A percentile compares a stretch with the other conserved stretches of the same genome.
Evolutionary conservation across 1,140 invertebrate species (phyloP).

Genomic region (Zelostemma sp.): DNA sequence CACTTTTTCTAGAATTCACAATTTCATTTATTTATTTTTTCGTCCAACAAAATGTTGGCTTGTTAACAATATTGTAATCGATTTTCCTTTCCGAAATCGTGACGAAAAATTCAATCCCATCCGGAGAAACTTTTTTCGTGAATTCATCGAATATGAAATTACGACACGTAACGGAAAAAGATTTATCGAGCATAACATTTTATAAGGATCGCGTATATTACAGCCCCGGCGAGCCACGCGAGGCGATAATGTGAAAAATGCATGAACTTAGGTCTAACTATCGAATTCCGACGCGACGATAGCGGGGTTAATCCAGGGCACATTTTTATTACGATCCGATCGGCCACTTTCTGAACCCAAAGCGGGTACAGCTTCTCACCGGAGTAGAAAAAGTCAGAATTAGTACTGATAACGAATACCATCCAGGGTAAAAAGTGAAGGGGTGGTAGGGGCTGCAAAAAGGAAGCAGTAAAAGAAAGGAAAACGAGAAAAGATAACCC

Average conservation of each 20-base stretch:
- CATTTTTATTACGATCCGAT: constrained; percentile 29
- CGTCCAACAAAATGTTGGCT: too few relatives aligned
- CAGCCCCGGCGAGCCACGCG: constrained; percentile 14
- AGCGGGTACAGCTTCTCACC: not conserved
- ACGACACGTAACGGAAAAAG: too few relatives aligned
- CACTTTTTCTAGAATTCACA: too few relatives aligned
- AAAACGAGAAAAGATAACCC: constrained; percentile 17
- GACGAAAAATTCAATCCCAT: too few relatives aligned
- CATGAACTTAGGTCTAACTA: constrained; percentile 36
- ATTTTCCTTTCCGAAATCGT: too few relatives aligned
- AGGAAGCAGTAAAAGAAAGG: constrained; percentile 20
- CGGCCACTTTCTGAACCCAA: not conserved
- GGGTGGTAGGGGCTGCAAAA: constrained; percentile 6
- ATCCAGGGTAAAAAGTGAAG: constrained; percentile 22
- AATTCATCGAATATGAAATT: too few relatives aligned
- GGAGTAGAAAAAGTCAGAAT: constrained; percentile 39
- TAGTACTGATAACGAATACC: constrained; percentile 54
- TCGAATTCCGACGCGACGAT: constrained; percentile 26
- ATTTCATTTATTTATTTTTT: too few relatives aligned
- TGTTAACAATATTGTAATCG: too few relatives aligned
- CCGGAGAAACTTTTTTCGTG: too few relatives aligned
- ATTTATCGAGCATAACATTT: constrained; percentile 33
- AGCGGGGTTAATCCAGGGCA: constrained; percentile 28
- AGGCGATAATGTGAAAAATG: constrained; percentile 40
- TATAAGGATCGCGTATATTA: constrained; percentile 29